Conservation (phyloP, 1,140 invertebrate species). For the Tribolium madens region DNA sequence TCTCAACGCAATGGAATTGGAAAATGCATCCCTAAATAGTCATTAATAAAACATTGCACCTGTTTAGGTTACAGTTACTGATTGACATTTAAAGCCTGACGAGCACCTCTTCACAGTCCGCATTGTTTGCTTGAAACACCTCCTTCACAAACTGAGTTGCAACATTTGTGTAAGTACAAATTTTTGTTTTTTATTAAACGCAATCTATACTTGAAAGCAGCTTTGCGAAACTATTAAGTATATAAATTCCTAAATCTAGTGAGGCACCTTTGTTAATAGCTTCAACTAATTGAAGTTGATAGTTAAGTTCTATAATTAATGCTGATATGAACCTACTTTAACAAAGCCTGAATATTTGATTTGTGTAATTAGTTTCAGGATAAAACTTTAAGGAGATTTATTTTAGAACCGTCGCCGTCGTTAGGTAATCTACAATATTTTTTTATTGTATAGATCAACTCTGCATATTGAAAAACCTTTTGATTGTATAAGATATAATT, state of each 20-base stretch:
- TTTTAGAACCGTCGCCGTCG: background rate
- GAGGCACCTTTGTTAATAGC: constrained; percentile 21
- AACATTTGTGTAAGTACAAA: background rate
- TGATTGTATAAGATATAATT: background rate
- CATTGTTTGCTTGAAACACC: too few species aligned
- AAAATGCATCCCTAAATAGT: constrained; percentile 19
- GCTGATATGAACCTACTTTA: constrained; percentile 31
- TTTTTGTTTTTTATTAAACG: background rate
- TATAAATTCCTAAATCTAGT: constrained; percentile 15
- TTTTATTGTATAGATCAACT: background rate
- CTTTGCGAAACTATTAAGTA: constrained; percentile 9
- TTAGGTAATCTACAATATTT: background rate
- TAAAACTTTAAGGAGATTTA: constrained; percentile 16
- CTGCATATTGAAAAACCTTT: background rate
- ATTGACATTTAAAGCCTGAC: constrained; percentile 1
- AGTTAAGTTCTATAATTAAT: constrained; percentile 34
- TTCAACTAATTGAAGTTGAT: constrained; percentile 32
- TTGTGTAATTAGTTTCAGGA: constrained; percentile 21
- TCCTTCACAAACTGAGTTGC: background rate
- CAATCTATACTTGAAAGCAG: constrained; percentile 3
- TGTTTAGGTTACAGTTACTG: background rate
- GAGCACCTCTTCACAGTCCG: background rate
- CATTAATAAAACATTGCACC: constrained; percentile 16
- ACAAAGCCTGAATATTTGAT: constrained; percentile 23
- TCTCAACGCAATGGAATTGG: background rate